Base-by-base conservation (phyloP, 1,140 invertebrate species). In the Helicoverpa zea region DNA sequence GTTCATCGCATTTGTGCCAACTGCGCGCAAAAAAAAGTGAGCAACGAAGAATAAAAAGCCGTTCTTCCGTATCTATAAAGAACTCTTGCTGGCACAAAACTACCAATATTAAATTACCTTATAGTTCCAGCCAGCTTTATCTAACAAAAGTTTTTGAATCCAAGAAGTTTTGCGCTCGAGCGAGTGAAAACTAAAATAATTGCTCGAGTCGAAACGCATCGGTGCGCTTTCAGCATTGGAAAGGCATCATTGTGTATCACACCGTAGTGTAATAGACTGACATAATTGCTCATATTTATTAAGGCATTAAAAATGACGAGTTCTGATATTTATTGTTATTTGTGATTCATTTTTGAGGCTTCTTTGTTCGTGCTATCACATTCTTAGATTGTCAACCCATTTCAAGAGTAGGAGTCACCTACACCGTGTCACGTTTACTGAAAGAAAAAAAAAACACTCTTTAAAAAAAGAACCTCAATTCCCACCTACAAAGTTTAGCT, bases 101-200 rank as follows among this genome's bases (percentile, higher is more conserved):
- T 68, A 13, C 49, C 30, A 68, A 68, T 79, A 79, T 70, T 58
- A 80, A 76, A 76, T 68, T 52, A 49, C 49, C 23, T 52, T 81
- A 70, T 56, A 35, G 23, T 51, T 81, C 47, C 73, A 61, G 12
- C 61, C 51, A 49, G 49, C 47, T 66, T 77, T 70, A 76, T 59
- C 63, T 84, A 86, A 79, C 73, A 80, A 84, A 88, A 89, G 81
- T 89, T 87, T 85, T 68, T 74, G 85, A 87, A 84, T 90, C 82
- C 81, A 84, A 80, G 82, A 87, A 89, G 84, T 87, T 88, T 87
- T 88, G 85, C 84, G 81, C 83, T 87, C 81, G 81, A 79, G 78
- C 81, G 83, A 84, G 83, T 85, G 81, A 84, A 86, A 90, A 87
- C 83, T 90, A 84, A 90, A 90, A 89, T 89, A 89, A 91, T 91